Conservation (phyloP, 2,113 vertebrate genomes). For the Aplodontia rufa region DNA sequence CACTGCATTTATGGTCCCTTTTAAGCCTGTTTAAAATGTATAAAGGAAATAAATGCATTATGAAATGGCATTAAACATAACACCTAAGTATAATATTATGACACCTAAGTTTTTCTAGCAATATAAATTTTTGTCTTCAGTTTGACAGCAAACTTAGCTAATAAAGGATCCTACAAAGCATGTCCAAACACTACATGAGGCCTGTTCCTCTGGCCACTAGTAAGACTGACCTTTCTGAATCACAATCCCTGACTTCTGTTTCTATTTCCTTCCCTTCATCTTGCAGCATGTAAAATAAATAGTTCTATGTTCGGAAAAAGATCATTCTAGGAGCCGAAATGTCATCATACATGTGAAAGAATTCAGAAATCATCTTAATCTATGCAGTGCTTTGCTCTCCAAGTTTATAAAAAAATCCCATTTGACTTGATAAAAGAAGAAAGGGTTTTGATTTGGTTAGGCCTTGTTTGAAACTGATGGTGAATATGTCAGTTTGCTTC, state of each 20-base stretch:
- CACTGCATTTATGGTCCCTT: neutral
- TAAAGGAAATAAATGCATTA: neutral
- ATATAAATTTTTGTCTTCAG: neutral
- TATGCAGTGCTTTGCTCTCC: neutral
- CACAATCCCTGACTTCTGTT: neutral
- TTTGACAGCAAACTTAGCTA: neutral
- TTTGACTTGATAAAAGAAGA: neutral
- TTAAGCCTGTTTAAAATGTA: neutral
- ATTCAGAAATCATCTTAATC: neutral
- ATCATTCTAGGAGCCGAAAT: neutral
- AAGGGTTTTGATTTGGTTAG: neutral
- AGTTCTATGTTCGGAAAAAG: neutral
- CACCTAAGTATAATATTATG: neutral
- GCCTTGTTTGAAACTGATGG: neutral
- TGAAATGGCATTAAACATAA: neutral
- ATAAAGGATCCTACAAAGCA: neutral
- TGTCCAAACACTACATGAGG: neutral
- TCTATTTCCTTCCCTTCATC: neutral
- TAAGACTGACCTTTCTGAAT: slow-evolving; percentile 6
- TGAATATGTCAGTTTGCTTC: neutral
- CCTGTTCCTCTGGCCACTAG: neutral
- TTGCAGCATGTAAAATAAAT: slow-evolving; percentile 26
- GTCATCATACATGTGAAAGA: neutral
- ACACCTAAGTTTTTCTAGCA: neutral
- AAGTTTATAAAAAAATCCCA: neutral